Evolutionary conservation across 2,797 vertebrate species (phyloP), one percentile per base, ranked within the genome.

Genomic region (Sebastes iracundus): DNA sequence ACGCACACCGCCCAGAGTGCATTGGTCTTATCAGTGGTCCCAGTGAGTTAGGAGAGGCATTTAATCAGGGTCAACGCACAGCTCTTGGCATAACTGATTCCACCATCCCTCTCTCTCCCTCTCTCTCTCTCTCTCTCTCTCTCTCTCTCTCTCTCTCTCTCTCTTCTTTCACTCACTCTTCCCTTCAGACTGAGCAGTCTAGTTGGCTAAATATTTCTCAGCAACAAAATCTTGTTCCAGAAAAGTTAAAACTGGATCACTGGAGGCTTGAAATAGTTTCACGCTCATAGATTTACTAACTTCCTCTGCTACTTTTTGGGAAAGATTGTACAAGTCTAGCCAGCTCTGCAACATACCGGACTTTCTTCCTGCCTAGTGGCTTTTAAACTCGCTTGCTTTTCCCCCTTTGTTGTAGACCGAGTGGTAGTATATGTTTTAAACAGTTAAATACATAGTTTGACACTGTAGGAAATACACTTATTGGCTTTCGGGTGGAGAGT

Each of bases 21-120:
- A 82, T 27, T 70, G 85, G 90, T 93, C 89, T 95, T 94, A 94
- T 94, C 92, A 84, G 90, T 82, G 88, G 91, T 88, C 89, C 83
- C 81, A 90, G 81, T 87, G 88, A 93, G 92, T 91, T 87, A 84
- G 84, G 84, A 77, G 81, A 91, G 85, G 83, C 87, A 76, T 93
- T 93, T 94, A 93, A 94, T 94, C 91, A 92, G 93, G 90, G 92
- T 93, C 92, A 92, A 83, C 70, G 68, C 68, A 63, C 90, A 83
- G 90, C 92, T 94, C 84, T 86, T 86, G 88, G 91, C 90, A 83
- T 90, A 63, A 89, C 92, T 68, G 88, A 88, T 88, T 92, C 86
- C 84, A 62, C 83, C 78, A 63, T 65, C 63, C 70, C 62, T 22
- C 79, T 16, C 73, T 11, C 67, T 38, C 68, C 25, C 75, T 55